phyloP scores from a whole-genome alignment of 2,888 invertebrate species.

The Drosophila neonasuta region DNA sequence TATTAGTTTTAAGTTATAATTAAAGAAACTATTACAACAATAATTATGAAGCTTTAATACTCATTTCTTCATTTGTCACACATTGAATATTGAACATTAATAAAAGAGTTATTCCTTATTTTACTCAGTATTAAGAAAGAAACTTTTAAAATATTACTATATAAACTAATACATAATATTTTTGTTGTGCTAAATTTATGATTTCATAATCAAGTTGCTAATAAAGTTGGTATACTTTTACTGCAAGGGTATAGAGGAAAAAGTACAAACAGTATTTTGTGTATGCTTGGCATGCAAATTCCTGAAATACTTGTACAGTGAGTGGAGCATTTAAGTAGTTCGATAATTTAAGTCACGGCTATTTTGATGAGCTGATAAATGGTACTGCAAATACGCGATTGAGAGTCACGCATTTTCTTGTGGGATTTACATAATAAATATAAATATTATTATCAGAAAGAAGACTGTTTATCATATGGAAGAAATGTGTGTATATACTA shows the following conservation, averaged over 20 bases:
- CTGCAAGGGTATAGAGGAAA: conserved; percentile 3
- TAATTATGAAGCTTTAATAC: no score
- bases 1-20: no score
- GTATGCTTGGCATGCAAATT: conserved; percentile 32
- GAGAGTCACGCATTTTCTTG: conserved; percentile 24
- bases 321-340: conserved; percentile 24
- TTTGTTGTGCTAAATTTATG: no score
- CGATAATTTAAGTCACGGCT: conserved; percentile 44
- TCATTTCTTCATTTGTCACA: no score
- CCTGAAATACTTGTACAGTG: conserved; percentile 45
- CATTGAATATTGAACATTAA: no score
- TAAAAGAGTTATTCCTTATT: no score
- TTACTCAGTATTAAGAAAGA: no score
- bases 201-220: no score
- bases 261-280: conserved; percentile 6
- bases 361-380: conserved; percentile 41
- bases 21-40: no score
- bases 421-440: conserved; percentile 32
- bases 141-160: no score
- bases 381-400: conserved; percentile 43
- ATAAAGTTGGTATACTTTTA: not conserved
- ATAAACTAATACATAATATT: no score
- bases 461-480: conserved; percentile 18
- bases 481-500: not conserved
- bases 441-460: conserved; percentile 26